Percentiles rank a stretch among this genome's conserved stretches.
Evolutionary conservation across 2,797 vertebrate species (phyloP).

Genomic region (Linurgus olivaceus): DNA sequence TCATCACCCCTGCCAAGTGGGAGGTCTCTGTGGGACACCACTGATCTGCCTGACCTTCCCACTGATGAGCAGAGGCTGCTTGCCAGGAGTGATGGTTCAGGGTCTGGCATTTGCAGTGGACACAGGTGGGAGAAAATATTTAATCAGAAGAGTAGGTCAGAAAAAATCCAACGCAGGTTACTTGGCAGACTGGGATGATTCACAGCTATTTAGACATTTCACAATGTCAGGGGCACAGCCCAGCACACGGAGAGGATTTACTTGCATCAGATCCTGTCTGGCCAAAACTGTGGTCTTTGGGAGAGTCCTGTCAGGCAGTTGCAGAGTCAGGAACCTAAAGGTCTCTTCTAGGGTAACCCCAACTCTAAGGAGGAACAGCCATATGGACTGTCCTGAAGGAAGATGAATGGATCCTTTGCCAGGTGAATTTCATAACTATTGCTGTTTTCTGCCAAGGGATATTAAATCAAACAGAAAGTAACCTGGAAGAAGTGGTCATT

Average conservation of each 20-base stretch:
- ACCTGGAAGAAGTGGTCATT: not conserved
- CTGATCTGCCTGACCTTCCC: not conserved
- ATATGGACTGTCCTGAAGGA: not conserved
- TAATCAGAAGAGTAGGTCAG: not conserved
- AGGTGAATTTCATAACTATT: not conserved
- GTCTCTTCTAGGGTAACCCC: not conserved
- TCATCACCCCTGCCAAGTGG: not conserved
- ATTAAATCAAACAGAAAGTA: not conserved
- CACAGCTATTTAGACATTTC: not conserved
- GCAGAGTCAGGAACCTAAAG: not conserved
- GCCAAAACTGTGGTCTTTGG: not conserved
- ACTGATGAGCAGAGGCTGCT: not conserved
- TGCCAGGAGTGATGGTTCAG: not conserved
- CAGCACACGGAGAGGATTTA: not conserved
- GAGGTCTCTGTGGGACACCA: not conserved
- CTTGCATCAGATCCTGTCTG: not conserved
- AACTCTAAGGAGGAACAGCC: not conserved
- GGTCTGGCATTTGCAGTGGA: not conserved
- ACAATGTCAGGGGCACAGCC: not conserved
- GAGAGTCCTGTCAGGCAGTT: not conserved
- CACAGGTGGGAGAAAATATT: not conserved
- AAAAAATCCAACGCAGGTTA: not conserved
- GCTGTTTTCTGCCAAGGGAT: not conserved
- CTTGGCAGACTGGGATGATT: not conserved
- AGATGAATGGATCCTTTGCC: not conserved